Evolutionary conservation across 2,797 vertebrate species (phyloP), one percentile per base, ranked within the genome.

Genomic region (Amphiprion clarkii): DNA sequence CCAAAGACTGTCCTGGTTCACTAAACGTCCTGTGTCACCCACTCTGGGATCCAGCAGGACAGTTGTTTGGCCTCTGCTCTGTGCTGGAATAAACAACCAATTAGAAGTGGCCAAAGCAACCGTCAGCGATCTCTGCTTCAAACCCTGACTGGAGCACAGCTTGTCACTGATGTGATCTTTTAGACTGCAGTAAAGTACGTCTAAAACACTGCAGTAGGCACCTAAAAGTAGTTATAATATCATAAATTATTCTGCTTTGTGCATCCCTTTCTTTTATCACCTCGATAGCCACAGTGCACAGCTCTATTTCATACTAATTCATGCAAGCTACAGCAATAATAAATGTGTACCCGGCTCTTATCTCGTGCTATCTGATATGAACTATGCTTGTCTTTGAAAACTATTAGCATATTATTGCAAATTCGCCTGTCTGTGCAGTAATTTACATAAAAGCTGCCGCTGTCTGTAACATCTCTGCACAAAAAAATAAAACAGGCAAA

Each of bases 401-500:
- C 10, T 25, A 27, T 81, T 57, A 54, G 27, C 74, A 70, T 48
- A 0, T 62, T 60, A 60, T 33, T 57, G 55, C n/a, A 48, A 52
- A 56, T 46, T 53, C 10, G 79, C 46, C 19, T 58, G 3, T 21
- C 39, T 48, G 33, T 53, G 27, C 46, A 54, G 69, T 55, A 25
- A 77, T 84, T 55, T 85, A 61, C 69, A 86, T 83, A 61, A 68
- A 51, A n/a, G 59, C 51, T 58, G 14, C 58, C 74, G 48, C 46
- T 6, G 21, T 59, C 48, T 40, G 61, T 0, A 23, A 40, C 59
- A 58, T 57, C 17, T n/a, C 33, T 53, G 66, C 33, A 67, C 23
- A 7, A 42, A 56, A 53, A 76, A 53, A 40, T 42, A 68, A 36
- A 25, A 52, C 71, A 88, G 90, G 83, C 69, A 91, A 90, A 89